A percentile compares a stretch with the other conserved stretches of the same genome.
These are phyloP conservation scores for Bathynomus jamesi DNA, from an alignment of 1,140 invertebrate species.

Conservation along the genomic window DNA sequence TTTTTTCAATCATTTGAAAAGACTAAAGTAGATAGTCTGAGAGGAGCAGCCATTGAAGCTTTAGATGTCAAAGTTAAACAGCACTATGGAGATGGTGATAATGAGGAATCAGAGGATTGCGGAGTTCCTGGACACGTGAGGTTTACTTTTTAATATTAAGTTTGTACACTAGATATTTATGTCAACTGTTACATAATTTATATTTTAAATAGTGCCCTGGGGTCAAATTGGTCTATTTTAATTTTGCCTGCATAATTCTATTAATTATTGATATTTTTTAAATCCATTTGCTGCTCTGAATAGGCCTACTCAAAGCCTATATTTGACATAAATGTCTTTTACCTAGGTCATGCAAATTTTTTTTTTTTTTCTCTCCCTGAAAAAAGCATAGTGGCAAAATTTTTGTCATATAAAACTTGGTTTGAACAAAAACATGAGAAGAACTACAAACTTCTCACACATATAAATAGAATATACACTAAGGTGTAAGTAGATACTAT, in stretches of 20 bases:
- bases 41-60: slow-evolving; percentile 70
- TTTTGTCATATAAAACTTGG: too few relatives aligned
- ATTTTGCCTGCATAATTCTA: too few relatives aligned
- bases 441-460: not conserved
- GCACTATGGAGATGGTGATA: slow-evolving; percentile 58
- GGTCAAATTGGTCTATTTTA: not conserved
- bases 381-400: not conserved
- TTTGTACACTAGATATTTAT: not conserved
- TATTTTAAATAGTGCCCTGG: not conserved
- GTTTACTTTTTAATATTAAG: not conserved
- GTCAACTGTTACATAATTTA: not conserved
- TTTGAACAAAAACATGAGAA: not conserved
- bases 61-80: slow-evolving; percentile 86
- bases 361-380: not conserved
- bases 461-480: too few relatives aligned
- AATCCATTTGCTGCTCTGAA: not conserved
- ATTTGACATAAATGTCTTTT: too few relatives aligned
- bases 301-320: too few relatives aligned
- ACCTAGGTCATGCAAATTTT: not conserved
- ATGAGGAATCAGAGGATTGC: slow-evolving; percentile 28
- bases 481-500: too few relatives aligned
- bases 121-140: slow-evolving; percentile 36
- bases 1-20: too few relatives aligned
- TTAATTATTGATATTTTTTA: not conserved
- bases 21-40: slow-evolving; percentile 58